Base-by-base conservation (phyloP, 2,113 vertebrate genomes). In the Hypomesus transpacificus region DNA sequence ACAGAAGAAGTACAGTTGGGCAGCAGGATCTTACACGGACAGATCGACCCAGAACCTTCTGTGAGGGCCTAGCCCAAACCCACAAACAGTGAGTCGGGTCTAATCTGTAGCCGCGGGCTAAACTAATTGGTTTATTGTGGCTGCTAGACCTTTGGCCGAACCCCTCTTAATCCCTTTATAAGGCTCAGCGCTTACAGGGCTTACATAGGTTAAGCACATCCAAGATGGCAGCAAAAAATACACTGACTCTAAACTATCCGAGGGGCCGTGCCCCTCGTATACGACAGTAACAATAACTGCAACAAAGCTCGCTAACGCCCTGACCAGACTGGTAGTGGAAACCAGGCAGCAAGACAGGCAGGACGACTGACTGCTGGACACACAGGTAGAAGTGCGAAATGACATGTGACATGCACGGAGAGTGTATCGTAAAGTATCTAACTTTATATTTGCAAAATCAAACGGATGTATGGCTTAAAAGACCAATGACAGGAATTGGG, bases 121-220 rank as follows among this genome's bases (percentile, higher is more conserved):
- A 65, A 17, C 62, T 50, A 65, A 65, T 65, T 13, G 28, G 62
- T 65, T 65, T 65, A 39, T 65, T 18, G 34, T 14, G 34, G 34
- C n/a, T 28, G 18, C 17, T 21, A 24, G 62, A 39, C 62, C 18
- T 46, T 34, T 65, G 18, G 62, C 28, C 28, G 18, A 39, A 31
- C n/a, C 11, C 17, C 16, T 46, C 20, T n/a, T 65, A 65, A 65
- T 50, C 62, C 62, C 28, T 8, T 65, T 46, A 50, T 39, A 46
- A 18, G 14, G 28, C 31, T 39, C 18, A 20, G 31, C 62, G 14
- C 17, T 24, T 6, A 65, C 62, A 65, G 34, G 62, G 62, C 24
- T 65, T 65, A 63, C 17, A 39, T 28, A 39, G 34, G 62, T 65
- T 65, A 65, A 65, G 62, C 34, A 65, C 62, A 39, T 20, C 18